These are phyloP conservation scores for Melanogrammus aeglefinus DNA, from an alignment of 2,797 vertebrate genomes.

Conservation along the genomic window DNA sequence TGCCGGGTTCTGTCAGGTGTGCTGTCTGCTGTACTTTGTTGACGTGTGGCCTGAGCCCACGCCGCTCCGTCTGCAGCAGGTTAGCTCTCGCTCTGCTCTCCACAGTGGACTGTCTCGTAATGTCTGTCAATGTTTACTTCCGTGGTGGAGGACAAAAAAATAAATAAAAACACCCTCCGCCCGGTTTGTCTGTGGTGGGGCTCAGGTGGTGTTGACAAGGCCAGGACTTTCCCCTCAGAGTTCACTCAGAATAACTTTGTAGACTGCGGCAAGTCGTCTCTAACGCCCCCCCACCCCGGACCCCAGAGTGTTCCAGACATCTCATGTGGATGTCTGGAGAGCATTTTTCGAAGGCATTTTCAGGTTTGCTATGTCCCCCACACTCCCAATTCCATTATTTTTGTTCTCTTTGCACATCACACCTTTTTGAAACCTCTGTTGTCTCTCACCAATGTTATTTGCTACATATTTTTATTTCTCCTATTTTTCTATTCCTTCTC, in stretches of 20 bases:
- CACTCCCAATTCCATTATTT: background rate
- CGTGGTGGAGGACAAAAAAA: constrained; percentile 41
- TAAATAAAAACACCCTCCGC: background rate
- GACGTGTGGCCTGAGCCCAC: constrained; percentile 45
- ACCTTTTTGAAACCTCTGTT: background rate
- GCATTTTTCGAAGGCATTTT: constrained; percentile 23
- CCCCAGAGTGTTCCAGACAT: constrained; percentile 34
- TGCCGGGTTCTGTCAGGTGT: constrained; percentile 41
- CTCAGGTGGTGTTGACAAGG: constrained; percentile 43
- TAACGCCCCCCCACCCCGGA: constrained; percentile 17
- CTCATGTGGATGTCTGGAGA: constrained; percentile 45
- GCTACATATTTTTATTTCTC: constrained; percentile 18
- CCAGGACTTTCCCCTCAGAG: constrained; percentile 33
- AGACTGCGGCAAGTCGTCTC: constrained; percentile 51
- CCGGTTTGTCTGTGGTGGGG: background rate
- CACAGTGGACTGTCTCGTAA: constrained; percentile 58
- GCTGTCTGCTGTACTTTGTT: constrained; percentile 37
- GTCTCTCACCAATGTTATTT: constrained; percentile 16
- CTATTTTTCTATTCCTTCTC: background rate
- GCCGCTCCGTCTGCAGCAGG: constrained; percentile 12
- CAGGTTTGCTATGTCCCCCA: constrained; percentile 26
- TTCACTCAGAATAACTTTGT: background rate
- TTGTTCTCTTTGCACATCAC: background rate
- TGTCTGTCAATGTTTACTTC: constrained; percentile 60
- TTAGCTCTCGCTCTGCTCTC: constrained; percentile 43